A percentile compares a stretch with the other conserved stretches of the same genome.
Conservation (phyloP, 2,113 vertebrate species). For the Sitta europaea region DNA sequence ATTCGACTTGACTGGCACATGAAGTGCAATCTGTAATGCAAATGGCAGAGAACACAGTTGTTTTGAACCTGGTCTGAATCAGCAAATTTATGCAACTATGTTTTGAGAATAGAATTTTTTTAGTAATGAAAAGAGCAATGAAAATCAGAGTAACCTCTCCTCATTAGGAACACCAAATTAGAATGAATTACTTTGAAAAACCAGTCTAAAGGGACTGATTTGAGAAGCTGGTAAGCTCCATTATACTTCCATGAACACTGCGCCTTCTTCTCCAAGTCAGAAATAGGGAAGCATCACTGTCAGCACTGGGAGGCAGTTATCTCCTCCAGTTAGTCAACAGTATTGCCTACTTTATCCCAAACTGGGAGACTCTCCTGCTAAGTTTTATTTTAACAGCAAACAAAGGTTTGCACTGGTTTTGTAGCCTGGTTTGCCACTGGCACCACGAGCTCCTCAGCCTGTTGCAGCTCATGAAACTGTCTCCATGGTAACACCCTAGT, state of each 20-base stretch:
- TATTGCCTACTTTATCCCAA: not conserved
- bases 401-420: not conserved
- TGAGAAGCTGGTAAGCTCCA: not conserved
- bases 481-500: constrained; percentile 77
- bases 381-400: not conserved
- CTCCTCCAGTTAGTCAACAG: not conserved
- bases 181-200: not conserved
- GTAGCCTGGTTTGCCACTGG: not conserved
- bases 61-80: not conserved
- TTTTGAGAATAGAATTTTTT: not conserved
- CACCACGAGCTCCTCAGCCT: constrained; percentile 32
- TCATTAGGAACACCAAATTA: not conserved
- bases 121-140: not conserved
- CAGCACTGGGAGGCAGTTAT: not conserved
- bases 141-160: not conserved
- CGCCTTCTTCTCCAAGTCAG: not conserved
- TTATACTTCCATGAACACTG: not conserved
- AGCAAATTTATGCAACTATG: not conserved
- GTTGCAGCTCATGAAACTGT: constrained; percentile 78
- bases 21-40: not conserved
- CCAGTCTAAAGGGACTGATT: not conserved
- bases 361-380: not conserved
- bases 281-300: not conserved
- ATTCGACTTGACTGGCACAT: not conserved
- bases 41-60: not conserved